Evolutionary conservation across 2,113 vertebrate species (phyloP).

Genomic region (Narcine bancroftii): DNA sequence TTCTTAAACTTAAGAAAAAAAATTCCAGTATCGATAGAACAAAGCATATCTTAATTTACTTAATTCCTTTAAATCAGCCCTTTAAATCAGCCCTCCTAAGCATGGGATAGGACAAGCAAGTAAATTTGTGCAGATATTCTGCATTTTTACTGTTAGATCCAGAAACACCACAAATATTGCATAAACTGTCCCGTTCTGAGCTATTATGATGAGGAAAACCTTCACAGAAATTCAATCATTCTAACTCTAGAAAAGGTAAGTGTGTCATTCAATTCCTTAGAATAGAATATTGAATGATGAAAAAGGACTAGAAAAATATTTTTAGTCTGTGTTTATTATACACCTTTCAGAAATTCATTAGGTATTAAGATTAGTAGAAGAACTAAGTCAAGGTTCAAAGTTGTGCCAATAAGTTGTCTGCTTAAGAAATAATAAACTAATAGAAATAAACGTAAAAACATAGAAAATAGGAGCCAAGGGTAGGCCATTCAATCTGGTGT

Average conservation of each 20-base stretch:
- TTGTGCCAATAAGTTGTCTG: not conserved
- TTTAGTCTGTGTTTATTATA: not conserved
- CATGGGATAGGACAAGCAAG: no score
- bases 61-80: not conserved
- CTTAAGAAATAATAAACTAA: not conserved
- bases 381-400: not conserved
- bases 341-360: not conserved
- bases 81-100: not conserved
- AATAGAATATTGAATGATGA: not conserved
- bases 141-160: not conserved
- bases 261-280: not conserved
- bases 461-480: no score
- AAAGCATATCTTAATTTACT: not conserved
- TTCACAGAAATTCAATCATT: not conserved
- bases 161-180: not conserved
- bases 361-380: not conserved
- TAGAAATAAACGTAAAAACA: no score
- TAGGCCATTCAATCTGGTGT: no score
- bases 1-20: not conserved
- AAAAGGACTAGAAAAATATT: not conserved
- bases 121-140: not conserved
- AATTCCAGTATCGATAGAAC: not conserved
- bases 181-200: not conserved
- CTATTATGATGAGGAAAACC: not conserved
- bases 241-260: not conserved